Base-by-base conservation (phyloP, 2,888 invertebrate species). In the Zaprionus bogoriensis region DNA sequence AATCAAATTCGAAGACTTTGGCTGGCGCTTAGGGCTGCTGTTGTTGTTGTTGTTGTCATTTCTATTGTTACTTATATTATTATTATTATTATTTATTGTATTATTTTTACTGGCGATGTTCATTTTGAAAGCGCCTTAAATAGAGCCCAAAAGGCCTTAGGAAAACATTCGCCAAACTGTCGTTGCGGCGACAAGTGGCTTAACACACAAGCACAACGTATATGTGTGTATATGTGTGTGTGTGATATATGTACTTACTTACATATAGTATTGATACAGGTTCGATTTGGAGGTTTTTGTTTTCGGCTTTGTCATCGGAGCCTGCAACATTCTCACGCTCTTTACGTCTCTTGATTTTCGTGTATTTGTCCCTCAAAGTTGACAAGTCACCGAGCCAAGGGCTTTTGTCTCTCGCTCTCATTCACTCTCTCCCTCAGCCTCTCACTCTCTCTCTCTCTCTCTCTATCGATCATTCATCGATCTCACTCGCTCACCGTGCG, bases 311-410 rank as follows among this genome's bases (percentile, higher is more conserved):
- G 64, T 54, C 64, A 57, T 63, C n/a, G 74, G 39, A 54, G 79
- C 67, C 67, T 69, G 69, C 75, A 68, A 79, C 77, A 83, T 83
- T 83, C 83, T 83, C 83, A 83, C 83, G 83, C 75, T 83, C 67
- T 77, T 74, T 75, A 73, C 67, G 73, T 78, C 77, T 81, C 66
- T 74, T 76, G 74, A 71, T 71, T 70, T 53, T 76, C 66, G 67
- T 77, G 62, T 71, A 66, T 72, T 74, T 75, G 76, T 76, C 76
- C 76, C 76, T 75, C 76, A 57, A 74, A 67, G 77, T 77, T 84
- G 85, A 83, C 85, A 82, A 82, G 85, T 77, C 82, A 79, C 67
- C 58, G 32, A 48, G 59, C 65, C 83, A 67, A 55, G 66, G 71
- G 74, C 68, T 80, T 67, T 77, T 77, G 67, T 81, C 65, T 63